Base-by-base conservation (phyloP, 2,888 invertebrate species). In the Leptopterna dolabrata region DNA sequence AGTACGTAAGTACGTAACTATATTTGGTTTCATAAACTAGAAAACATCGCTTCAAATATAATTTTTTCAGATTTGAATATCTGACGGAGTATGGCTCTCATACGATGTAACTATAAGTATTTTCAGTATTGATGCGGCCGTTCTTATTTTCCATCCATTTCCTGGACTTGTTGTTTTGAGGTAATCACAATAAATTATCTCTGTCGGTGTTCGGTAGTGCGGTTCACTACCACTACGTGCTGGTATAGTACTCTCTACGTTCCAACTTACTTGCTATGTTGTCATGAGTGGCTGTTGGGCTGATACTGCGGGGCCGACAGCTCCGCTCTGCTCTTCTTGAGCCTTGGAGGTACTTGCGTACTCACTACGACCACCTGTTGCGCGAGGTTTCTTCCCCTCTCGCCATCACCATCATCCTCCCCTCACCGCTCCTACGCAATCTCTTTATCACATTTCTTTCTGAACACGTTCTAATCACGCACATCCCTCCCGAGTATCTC, bases 241-340 rank as follows among this genome's bases (percentile, higher is more conserved):
- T 30, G 30, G 73, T 14, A 73, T 73, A 73, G 73, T 73, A 73
- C 73, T 73, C 73, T 73, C 30, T 73, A 55, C 78, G 63, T 83
- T 51, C 24, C 43, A 47, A 87, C 87, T 87, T 82, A 87, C 87
- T 87, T 87, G 87, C 87, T 87, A 87, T 87, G 78, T 71, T 82
- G 87, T 87, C 87, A 87, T 87, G 87, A 87, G 87, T 87, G 87
- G 73, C 87, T 82, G 87, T 73, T 87, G 87, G 82, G 76, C 85
- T 73, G 85, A 85, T 71, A 85, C 85, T 85, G 85, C 85, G 85
- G 45, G 55, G 85, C 63, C 70, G 41, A 47, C 70, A 83, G 83
- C 36, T 55, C 83, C 24, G 41, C 83, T 70, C 70, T 70, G 63
- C 83, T 41, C 83, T 83, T 83, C 83, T 83, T 70, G 41, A 36